Evolutionary conservation across 2,113 vertebrate genomes (phyloP), one percentile per base, ranked within the genome.

Genomic region (Aythya baeri): DNA sequence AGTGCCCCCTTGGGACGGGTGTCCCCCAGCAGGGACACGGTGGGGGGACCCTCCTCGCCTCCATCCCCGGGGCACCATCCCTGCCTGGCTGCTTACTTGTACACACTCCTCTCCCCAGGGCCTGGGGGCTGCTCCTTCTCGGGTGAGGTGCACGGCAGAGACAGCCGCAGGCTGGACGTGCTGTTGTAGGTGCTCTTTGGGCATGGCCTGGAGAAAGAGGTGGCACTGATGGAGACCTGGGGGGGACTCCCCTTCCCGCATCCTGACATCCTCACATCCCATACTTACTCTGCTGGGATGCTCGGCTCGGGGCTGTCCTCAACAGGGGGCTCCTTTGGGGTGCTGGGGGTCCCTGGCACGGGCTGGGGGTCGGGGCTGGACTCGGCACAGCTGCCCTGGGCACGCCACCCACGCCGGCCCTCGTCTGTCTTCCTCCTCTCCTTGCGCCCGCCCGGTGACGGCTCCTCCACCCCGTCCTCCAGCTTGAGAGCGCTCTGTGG

Each of bases 381-480:
- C 67, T 99, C 98, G 0, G 91, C 74, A 57, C 88, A 98, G 11
- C 98, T 93, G 12, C 97, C 96, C 25, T 99, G 98, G 3, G 98
- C 97, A 38, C 98, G 89, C 36, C 98, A 98, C 38, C 97, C 98
- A 23, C 97, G 98, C 7, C 98, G 97, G 21, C 97, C 98, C 31
- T 99, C 99, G 0, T 99, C 98, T 0, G 98, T 98, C 71, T 99
- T 99, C 55, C 99, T 97, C 14, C 99, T 95, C 49, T 99, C 99
- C 88, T 98, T 99, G 32, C 99, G 99, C 8, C 96, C 80, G 21
- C 97, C 97, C 0, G 55, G 14, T 11, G 96, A 52, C 0, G 89
- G 95, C 83, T 99, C 99, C 5, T 99, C 99, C 8, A 98, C 97
- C 0, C 92, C 99, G 4, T 99, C 99, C 95, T 99, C 99, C 5